These are phyloP conservation scores for Tetranychus piercei DNA, from an alignment of 2,888 invertebrate genomes.

Conservation along the genomic window DNA sequence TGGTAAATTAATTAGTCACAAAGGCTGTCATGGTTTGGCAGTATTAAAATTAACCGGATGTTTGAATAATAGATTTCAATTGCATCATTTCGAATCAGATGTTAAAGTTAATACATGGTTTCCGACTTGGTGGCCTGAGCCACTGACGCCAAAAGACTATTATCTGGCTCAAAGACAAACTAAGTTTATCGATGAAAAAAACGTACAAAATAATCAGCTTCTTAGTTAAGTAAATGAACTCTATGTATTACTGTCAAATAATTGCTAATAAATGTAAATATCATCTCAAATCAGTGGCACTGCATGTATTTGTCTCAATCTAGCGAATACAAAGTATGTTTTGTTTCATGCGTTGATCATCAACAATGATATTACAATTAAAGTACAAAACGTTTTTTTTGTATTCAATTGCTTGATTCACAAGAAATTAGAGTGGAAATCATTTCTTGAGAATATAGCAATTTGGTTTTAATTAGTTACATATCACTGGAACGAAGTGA, in stretches of 20 bases:
- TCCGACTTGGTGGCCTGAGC: constrained; percentile 3
- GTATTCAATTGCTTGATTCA: no score
- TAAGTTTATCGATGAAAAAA: background rate
- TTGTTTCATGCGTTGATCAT: no score
- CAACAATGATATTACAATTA: no score
- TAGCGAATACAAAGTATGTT: no score
- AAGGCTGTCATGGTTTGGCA: background rate
- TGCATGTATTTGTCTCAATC: no score
- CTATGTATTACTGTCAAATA: no score
- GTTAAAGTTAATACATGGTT: background rate
- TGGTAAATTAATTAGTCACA: background rate
- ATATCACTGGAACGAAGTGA: no score
- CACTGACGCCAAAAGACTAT: background rate
- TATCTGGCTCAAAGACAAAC: background rate
- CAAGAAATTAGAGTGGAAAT: no score
- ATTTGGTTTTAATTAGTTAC: background rate
- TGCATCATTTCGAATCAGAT: background rate
- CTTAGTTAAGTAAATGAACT: background rate
- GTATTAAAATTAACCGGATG: background rate
- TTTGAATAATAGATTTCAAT: background rate
- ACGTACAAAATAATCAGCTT: background rate
- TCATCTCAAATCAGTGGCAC: no score
- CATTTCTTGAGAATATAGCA: background rate
- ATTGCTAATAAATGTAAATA: no score
- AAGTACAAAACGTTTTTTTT: no score